Conservation (phyloP, 1,140 invertebrate genomes). For the Drosophila willistoni region DNA sequence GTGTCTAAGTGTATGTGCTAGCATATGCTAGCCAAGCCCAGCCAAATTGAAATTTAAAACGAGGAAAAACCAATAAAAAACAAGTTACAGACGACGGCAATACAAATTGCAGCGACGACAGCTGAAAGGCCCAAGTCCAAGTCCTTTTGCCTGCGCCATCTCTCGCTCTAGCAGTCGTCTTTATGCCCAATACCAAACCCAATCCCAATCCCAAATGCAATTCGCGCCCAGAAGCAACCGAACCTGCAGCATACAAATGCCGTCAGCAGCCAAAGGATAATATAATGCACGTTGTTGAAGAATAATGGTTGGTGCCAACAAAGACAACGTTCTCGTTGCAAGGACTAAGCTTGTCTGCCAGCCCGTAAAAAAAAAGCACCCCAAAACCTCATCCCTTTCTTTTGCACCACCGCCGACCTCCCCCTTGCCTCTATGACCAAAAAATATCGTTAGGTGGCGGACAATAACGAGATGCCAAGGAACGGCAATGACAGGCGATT, state of each 20-base stretch:
- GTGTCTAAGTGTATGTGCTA: constrained; percentile 39
- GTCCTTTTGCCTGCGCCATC: constrained; percentile 1
- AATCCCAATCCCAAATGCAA: constrained; percentile 70
- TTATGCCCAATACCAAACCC: constrained; percentile 24
- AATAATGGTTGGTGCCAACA: constrained; percentile 74
- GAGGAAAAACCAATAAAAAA: constrained; percentile 76
- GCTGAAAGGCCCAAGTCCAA: constrained; percentile 60
- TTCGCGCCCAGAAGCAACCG: constrained; percentile 49
- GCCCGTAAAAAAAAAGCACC: constrained; percentile 11
- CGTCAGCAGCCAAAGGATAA: constrained; percentile 78
- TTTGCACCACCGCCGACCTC: background rate
- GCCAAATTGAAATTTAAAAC: constrained; percentile 81
- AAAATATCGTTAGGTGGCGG: constrained; percentile 30
- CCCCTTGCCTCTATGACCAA: background rate
- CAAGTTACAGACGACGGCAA: constrained; percentile 67
- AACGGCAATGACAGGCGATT: constrained; percentile 76
- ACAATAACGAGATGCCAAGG: constrained; percentile 73
- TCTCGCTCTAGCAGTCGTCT: background rate
- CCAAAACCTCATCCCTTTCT: background rate
- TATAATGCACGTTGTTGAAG: constrained; percentile 81
- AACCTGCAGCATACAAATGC: constrained; percentile 71
- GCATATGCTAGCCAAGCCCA: constrained; percentile 30
- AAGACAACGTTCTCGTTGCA: constrained; percentile 68
- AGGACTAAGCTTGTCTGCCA: constrained; percentile 68
- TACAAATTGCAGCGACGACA: constrained; percentile 79